A percentile compares a stretch with the other conserved stretches of the same genome.
Evolutionary conservation across 2,113 vertebrate genomes (phyloP).

Genomic region (Lycaon pictus): DNA sequence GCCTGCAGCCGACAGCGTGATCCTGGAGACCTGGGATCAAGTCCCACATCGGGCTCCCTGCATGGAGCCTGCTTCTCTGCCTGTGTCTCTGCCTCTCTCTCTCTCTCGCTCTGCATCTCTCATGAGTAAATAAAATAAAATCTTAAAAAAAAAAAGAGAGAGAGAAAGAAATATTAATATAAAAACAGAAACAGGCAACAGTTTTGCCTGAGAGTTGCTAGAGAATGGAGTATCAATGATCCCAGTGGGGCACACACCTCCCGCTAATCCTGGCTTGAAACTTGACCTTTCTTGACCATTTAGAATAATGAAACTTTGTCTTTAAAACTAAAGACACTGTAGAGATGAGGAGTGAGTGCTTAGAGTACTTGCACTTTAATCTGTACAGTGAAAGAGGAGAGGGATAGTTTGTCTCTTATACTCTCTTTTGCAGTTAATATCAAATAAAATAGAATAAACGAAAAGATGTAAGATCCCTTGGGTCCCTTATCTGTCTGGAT

Average conservation of each 20-base stretch:
- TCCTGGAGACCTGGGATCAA: too few species aligned
- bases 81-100: too few species aligned
- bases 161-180: neutral
- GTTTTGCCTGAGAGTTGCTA: neutral
- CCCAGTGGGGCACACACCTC: neutral
- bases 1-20: too few species aligned
- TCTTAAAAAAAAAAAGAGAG: too few species aligned
- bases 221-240: neutral
- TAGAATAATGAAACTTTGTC: constrained; percentile 10
- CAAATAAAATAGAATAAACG: neutral
- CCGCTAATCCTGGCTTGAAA: neutral
- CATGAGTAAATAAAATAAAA: too few species aligned
- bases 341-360: neutral
- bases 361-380: neutral
- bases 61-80: too few species aligned
- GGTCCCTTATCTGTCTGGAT: neutral
- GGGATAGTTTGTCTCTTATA: neutral
- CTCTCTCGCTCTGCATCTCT: too few species aligned
- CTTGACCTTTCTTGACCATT: neutral
- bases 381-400: neutral
- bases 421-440: neutral
- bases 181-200: neutral
- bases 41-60: too few species aligned
- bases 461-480: neutral
- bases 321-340: constrained; percentile 36